Conservation (phyloP, 2,888 invertebrate genomes). For the Euplagia quadripunctaria region DNA sequence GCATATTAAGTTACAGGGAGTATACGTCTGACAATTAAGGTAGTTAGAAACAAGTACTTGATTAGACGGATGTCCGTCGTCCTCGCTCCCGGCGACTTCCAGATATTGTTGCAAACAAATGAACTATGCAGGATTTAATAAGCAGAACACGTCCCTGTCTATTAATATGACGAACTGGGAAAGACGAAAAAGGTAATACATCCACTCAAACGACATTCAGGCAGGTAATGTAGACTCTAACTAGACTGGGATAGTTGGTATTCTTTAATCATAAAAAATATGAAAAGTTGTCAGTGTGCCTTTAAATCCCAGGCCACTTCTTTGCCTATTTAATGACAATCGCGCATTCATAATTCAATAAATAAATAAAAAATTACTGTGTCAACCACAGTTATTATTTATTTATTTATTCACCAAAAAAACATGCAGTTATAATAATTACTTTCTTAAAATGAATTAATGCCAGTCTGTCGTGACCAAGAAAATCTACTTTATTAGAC, state of each 20-base stretch:
- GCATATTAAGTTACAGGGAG: slow-evolving; percentile 41
- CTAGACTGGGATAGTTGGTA: background rate
- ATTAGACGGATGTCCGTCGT: slow-evolving; percentile 72
- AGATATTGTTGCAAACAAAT: slow-evolving; percentile 74
- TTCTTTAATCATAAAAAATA: too few relatives aligned
- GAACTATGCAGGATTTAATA: slow-evolving; percentile 40
- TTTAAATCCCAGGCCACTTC: too few relatives aligned
- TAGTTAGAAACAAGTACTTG: slow-evolving; percentile 68
- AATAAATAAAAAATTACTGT: too few relatives aligned
- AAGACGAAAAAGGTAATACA: background rate
- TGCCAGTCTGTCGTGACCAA: too few relatives aligned
- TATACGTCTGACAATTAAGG: slow-evolving; percentile 62
- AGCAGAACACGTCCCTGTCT: slow-evolving; percentile 19
- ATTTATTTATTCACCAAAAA: too few relatives aligned
- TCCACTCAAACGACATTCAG: background rate
- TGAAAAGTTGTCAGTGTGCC: too few relatives aligned
- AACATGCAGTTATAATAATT: too few relatives aligned
- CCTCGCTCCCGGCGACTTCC: slow-evolving; percentile 75
- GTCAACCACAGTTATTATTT: too few relatives aligned
- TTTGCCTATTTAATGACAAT: too few relatives aligned
- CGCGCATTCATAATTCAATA: too few relatives aligned
- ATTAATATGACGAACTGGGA: background rate
- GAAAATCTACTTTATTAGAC: background rate
- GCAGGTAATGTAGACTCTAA: background rate
- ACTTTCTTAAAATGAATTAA: too few relatives aligned